phyloP scores from a whole-genome alignment of 2,888 invertebrate genomes.

The Myathropa florea region DNA sequence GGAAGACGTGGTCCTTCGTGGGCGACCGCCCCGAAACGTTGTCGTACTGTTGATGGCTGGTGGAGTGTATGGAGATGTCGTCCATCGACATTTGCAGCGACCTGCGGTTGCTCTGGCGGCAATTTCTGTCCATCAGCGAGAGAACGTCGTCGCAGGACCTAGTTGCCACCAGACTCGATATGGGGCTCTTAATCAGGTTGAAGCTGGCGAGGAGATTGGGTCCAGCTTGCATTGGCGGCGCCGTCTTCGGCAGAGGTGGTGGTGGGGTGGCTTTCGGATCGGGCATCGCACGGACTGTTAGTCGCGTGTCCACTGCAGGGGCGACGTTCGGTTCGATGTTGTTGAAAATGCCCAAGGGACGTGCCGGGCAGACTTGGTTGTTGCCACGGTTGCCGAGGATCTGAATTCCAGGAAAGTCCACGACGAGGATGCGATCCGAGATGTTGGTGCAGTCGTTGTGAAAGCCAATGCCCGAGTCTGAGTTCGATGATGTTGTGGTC shows the following conservation, averaged over 20 bases:
- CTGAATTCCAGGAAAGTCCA: conserved; percentile 84
- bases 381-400: conserved; percentile 18
- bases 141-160: conserved; percentile 84
- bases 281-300: conserved; percentile 86
- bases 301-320: conserved; percentile 73
- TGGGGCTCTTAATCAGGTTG: conserved; percentile 81
- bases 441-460: conserved; percentile 93
- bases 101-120: conserved; percentile 72
- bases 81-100: conserved; percentile 82
- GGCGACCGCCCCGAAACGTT: conserved; percentile 53
- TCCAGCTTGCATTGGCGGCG: conserved; percentile 54
- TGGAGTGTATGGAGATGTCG: conserved; percentile 83
- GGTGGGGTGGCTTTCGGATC: conserved; percentile 80
- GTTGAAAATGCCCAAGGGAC: conserved; percentile 78
- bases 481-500: conserved; percentile 93
- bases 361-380: conserved; percentile 49
- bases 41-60: conserved; percentile 46
- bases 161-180: conserved; percentile 77
- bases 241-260: conserved; percentile 51
- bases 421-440: conserved; percentile 89
- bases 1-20: conserved; percentile 73
- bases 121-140: conserved; percentile 77
- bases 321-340: conserved; percentile 70
- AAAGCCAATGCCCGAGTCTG: conserved; percentile 97
- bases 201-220: conserved; percentile 80